A percentile compares a stretch with the other conserved stretches of the same genome.
Evolutionary conservation across 2,888 invertebrate genomes (phyloP).

Genomic region (Lypha dubia): DNA sequence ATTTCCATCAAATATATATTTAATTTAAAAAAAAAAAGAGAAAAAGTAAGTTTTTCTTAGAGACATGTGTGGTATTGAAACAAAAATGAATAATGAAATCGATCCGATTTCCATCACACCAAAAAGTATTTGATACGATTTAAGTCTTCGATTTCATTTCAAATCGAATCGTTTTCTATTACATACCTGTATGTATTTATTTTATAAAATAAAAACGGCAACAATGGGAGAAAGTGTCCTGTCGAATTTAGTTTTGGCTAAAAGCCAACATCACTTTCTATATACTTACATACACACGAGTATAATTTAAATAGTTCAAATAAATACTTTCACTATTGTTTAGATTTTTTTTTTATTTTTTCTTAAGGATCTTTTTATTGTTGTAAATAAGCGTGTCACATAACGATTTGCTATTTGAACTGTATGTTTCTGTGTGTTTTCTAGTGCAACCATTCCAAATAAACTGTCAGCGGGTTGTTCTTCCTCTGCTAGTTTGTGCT

Average conservation of each 20-base stretch:
- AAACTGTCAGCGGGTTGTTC: conserved; percentile 51
- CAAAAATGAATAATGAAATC: too few relatives aligned
- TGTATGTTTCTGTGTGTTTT: conserved; percentile 55
- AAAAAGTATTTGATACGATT: too few relatives aligned
- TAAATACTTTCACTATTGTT: conserved; percentile 67
- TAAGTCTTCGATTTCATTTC: too few relatives aligned
- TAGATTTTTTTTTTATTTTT: background rate
- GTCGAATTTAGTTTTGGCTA: conserved; percentile 56
- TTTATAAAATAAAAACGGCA: conserved; percentile 12
- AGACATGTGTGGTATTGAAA: too few relatives aligned
- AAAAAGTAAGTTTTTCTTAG: too few relatives aligned
- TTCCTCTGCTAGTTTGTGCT: conserved; percentile 41
- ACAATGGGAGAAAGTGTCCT: conserved; percentile 27
- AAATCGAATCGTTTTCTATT: too few relatives aligned
- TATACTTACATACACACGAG: background rate
- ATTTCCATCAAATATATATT: too few relatives aligned
- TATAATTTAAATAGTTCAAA: conserved; percentile 53
- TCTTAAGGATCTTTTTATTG: conserved; percentile 33
- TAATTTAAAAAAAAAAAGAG: too few relatives aligned
- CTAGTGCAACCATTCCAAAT: conserved; percentile 49
- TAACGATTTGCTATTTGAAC: conserved; percentile 64
- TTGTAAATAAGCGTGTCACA: conserved; percentile 63
- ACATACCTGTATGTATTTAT: conserved; percentile 17
- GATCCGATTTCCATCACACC: too few relatives aligned
- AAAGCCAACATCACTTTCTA: conserved; percentile 56